Evolutionary conservation across 2,888 invertebrate genomes (phyloP), one percentile per base, ranked within the genome.

Genomic region (Lissocephala sabroskyi): DNA sequence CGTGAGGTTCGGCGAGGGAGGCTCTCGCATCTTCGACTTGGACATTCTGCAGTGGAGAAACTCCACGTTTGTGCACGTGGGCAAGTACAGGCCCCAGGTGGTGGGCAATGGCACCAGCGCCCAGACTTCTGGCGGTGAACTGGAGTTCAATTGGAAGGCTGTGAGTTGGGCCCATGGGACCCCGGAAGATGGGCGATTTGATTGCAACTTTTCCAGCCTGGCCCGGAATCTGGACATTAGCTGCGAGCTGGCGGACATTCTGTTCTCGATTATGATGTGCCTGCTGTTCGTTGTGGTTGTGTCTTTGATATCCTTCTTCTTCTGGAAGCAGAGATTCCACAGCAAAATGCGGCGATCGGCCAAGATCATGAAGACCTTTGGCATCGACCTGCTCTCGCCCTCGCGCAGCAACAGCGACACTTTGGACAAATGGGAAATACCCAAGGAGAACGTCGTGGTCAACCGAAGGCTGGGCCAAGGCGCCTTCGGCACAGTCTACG

Each of bases 401-500:
- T 84, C 86, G 13, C 84, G 83, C 59, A 79, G 85, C 62, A 59
- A 82, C 59, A 49, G 86, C 64, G 81, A 86, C 66, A 87, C 88
- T 10, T 85, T 94, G 29, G 95, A 95, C 81, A 92, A 93, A 73
- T 96, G 95, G 94, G 96, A 97, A 83, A 88, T 96, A 40, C 89
- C 93, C 0, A 88, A 95, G 45, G 92, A 94, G 67, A 88, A 90
- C 45, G 92, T 97, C 19, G 94, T 95, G 14, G 91, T 95, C 59
- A 95, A 94, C 85, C 87, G 95, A 14, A 92, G 91, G 80, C 85
- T 96, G 16, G 96, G 93, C 6, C 93, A 95, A 82, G 97, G 96
- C 11, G 96, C 96, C 0, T 97, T 96, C 82, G 97, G 97, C 5
- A 94, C 92, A 0, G 96, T 96, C 1, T 96, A 94, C 82, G 83